Conservation (phyloP, 2,113 vertebrate species). For the Melanocharis versteri region DNA sequence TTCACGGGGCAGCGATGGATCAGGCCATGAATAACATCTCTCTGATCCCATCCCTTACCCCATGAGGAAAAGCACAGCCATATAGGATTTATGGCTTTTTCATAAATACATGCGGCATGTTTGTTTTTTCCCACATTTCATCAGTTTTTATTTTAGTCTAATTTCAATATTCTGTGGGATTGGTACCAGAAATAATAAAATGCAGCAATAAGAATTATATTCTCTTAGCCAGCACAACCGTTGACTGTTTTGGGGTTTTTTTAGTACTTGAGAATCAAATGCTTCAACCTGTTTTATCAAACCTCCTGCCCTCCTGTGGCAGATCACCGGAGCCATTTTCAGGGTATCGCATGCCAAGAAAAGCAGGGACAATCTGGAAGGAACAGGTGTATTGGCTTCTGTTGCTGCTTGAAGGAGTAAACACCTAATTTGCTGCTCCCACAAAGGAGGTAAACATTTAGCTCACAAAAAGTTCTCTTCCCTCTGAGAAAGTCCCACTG, state of each 20-base stretch:
- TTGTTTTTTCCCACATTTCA: background rate
- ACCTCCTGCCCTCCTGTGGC: background rate
- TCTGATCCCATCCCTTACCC: background rate
- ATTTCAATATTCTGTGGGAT: background rate
- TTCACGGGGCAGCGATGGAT: rapidly evolving
- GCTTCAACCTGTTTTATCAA: constrained; percentile 6
- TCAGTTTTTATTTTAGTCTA: background rate
- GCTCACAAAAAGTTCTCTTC: background rate
- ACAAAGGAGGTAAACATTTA: constrained; percentile 39
- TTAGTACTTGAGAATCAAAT: background rate
- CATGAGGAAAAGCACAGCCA: background rate
- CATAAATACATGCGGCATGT: background rate
- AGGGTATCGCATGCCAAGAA: background rate
- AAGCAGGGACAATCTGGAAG: constrained; percentile 52
- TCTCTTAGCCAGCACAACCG: background rate
- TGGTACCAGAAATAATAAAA: background rate
- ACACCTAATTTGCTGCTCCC: constrained; percentile 37
- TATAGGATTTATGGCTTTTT: background rate
- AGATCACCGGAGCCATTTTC: constrained; percentile 9
- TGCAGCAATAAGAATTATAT: background rate
- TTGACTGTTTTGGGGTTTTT: background rate
- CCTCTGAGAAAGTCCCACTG: background rate
- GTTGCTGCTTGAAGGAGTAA: constrained; percentile 40
- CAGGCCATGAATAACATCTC: background rate
- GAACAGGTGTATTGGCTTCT: constrained; percentile 59